These are phyloP conservation scores for Phyllostomus hastatus DNA, from an alignment of 2,113 vertebrate genomes.

Conservation along the genomic window DNA sequence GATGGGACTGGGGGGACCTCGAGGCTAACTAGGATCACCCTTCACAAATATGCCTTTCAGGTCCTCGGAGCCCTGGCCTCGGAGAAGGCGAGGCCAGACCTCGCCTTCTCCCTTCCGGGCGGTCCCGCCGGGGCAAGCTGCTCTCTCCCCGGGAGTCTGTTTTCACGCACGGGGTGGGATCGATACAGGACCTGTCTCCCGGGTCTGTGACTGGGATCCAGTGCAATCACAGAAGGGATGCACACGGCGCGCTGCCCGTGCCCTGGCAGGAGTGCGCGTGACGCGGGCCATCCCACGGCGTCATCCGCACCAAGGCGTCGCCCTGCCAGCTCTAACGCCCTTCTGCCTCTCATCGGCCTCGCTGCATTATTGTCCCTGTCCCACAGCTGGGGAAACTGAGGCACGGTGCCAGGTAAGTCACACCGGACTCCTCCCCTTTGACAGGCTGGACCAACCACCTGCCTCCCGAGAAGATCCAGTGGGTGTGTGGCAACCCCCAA, in stretches of 20 bases:
- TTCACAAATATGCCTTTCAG: neutral
- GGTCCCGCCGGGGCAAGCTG: no score
- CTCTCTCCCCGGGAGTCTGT: no score
- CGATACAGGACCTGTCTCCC: rapidly evolving
- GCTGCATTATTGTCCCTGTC: neutral
- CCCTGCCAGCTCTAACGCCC: neutral
- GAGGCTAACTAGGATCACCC: neutral
- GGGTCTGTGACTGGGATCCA: neutral
- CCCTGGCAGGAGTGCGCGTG: rapidly evolving
- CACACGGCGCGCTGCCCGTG: rapidly evolving
- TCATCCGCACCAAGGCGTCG: neutral
- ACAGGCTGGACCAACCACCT: neutral
- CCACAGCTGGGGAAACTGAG: neutral
- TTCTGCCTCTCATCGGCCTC: neutral
- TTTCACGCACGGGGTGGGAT: neutral
- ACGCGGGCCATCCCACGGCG: rapidly evolving
- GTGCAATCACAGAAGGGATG: neutral
- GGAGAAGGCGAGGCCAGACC: no score
- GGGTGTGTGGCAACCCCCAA: neutral
- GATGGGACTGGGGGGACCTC: neutral
- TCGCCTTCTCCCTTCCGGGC: neutral
- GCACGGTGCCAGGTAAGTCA: neutral
- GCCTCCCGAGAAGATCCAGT: neutral
- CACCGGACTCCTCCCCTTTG: neutral
- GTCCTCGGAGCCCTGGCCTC: neutral